Evolutionary conservation across 2,797 vertebrate genomes (phyloP).

Genomic region (Chelon labrosus): DNA sequence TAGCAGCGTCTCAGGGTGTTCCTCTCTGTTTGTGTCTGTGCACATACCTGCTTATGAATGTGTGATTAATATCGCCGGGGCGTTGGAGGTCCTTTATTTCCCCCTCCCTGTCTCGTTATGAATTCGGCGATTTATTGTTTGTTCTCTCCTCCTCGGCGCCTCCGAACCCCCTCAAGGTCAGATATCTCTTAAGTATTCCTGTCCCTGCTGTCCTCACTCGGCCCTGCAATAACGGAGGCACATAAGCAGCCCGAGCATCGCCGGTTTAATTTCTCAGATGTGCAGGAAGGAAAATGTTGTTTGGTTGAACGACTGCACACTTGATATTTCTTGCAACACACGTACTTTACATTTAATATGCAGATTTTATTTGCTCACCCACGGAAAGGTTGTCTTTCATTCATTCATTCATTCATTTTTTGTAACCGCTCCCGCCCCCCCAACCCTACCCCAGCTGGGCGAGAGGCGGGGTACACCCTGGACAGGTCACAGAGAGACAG

Average conservation of each 20-base stretch:
- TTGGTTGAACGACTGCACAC: background rate
- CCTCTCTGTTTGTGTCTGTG: constrained; percentile 23
- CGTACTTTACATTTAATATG: too few species aligned
- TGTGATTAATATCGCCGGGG: constrained; percentile 25
- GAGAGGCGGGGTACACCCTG: too few species aligned
- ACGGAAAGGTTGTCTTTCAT: too few species aligned
- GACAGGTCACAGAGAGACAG: too few species aligned
- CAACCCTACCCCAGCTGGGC: too few species aligned
- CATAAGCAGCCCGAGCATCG: background rate
- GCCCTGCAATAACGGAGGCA: constrained; percentile 11
- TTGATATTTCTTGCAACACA: too few species aligned
- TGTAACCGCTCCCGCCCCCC: too few species aligned
- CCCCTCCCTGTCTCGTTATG: constrained; percentile 32
- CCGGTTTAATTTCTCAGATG: constrained; percentile 12
- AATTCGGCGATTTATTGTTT: constrained; percentile 49
- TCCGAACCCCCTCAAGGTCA: constrained; percentile 46
- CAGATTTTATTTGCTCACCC: too few species aligned
- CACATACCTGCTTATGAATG: constrained; percentile 14
- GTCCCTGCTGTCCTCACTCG: constrained; percentile 6
- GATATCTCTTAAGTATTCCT: constrained; percentile 58
- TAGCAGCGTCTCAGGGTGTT: constrained; percentile 31
- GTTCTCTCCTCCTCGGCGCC: constrained; percentile 19
- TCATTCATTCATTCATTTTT: too few species aligned
- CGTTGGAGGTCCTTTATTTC: constrained; percentile 30
- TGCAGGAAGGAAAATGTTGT: background rate